Evolutionary conservation across 2,888 invertebrate species (phyloP), one percentile per base, ranked within the genome.

Genomic region (Sinohyriopsis cumingii): DNA sequence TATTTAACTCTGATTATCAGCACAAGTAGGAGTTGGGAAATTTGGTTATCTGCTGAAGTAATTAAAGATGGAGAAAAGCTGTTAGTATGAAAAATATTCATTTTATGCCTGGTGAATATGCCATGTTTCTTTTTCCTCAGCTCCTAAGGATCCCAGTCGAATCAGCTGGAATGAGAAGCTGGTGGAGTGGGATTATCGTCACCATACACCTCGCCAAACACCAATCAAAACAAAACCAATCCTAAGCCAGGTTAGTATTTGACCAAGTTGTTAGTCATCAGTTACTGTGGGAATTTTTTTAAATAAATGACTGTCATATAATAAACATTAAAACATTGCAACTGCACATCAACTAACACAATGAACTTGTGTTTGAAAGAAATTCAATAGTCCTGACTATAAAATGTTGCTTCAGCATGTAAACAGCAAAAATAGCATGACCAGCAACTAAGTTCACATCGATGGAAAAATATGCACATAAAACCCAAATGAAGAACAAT

Each of bases 141-240:
- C 83, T 24, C 83, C 83, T 53, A 82, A 82, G 68, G 77, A 79
- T 62, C 80, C 83, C n/a, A 69, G 73, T 12, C 71, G 75, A 54
- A 76, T 83, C 28, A 79, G 77, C 59, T 83, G 83, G 83, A 75
- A 79, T 28, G 77, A 80, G 55, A 77, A 70, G 15, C 57, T 82
- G 59, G 73, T 68, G 60, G 77, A 79, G 28, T 65, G 74, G 66
- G 79, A 78, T 25, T 67, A 76, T 25, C 69, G 69, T 33, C 71
- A 77, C 64, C 82, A 82, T 63, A 75, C 83, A 6, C 80, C 81
- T 20, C 63, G 65, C 7, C 73, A 73, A 24, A 72, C 78, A 20
- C 78, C 80, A 2, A 68, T 76, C 56, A 76, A 77, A 68, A 77
- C 82, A 1, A 76, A 67, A 55, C 79, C 81, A n/a, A 82, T 80